Evolutionary conservation across 64 coral and sea anemone genomes (phyloP), one percentile per base, ranked within the genome.

Genomic region (Montipora capricornis): DNA sequence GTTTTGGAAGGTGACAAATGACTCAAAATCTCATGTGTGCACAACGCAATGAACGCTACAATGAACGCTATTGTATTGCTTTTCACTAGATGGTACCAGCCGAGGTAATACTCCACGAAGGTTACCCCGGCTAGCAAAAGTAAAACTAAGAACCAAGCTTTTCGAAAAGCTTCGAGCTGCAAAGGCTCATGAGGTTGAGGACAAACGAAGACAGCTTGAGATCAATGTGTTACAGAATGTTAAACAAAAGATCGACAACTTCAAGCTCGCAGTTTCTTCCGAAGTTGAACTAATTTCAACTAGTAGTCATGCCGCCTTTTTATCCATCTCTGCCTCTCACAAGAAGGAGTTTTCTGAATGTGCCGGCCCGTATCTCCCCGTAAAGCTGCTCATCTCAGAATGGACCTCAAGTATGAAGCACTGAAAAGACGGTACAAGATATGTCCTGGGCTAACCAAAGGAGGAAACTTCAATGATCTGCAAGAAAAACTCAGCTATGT

Each of bases 341-440:
- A 52, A 58, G 80, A 82, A 82, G 47, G 80, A 82, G 80, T 50
- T 58, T 82, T 58, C 66, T 73, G 64, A 47, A 49, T 60, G 66
- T 70, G 47, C 46, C 16, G 67, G 83, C 51, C 13, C 16, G 29
- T 87, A 71, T 87, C 83, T 49, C 24, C 44, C 62, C 22, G 83
- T 87, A 70, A 87, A 47, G 73, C 64, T 73, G 62, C 50, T 87
- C 37, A 50, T 87, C 44, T 87, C 83, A 85, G 19, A 2, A 46
- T 46, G 61, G 2, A 85, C 82, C 68, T 58, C 57, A 69, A 68
- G 48, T 62, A 85, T 46, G 68, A 13, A 67, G 60, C 44, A 49
- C 26, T 60, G 82, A 67, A 85, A 29, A 85, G 58, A 47, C 82
- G 20, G 61, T 85, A 67, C 19, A 12, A 45, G 48, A 67, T 85